Evolutionary conservation across 2,113 vertebrate genomes (phyloP).

Genomic region (Malaclemys terrapin): DNA sequence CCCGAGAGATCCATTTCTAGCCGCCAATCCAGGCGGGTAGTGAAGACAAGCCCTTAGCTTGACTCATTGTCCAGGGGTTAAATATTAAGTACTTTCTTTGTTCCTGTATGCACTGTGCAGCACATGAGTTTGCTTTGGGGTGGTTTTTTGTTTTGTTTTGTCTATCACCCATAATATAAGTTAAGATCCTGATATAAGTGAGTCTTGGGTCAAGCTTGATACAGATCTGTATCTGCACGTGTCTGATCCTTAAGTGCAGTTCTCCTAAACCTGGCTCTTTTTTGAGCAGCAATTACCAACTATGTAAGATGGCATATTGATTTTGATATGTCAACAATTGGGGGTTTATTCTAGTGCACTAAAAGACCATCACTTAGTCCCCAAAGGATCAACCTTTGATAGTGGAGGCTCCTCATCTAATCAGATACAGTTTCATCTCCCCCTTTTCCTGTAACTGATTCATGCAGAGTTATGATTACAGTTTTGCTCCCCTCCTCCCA

Average conservation of each 20-base stretch:
- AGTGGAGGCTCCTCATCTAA: neutral
- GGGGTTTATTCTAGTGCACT: neutral
- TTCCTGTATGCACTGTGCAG: neutral
- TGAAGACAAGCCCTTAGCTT: neutral
- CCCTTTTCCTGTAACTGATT: neutral
- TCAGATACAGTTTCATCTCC: neutral
- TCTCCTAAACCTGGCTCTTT: neutral
- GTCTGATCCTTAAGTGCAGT: neutral
- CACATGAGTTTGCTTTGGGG: neutral
- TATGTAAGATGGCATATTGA: neutral
- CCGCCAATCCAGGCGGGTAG: too few relatives aligned
- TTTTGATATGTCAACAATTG: neutral
- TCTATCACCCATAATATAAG: neutral
- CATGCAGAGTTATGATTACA: neutral
- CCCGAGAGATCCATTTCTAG: too few relatives aligned
- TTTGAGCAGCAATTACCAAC: neutral
- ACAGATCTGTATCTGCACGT: neutral
- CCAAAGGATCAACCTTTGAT: neutral
- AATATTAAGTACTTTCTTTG: neutral
- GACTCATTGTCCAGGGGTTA: neutral
- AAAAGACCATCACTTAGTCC: neutral
- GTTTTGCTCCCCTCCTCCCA: fast-evolving
- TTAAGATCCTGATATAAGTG: neutral
- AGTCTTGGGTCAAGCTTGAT: neutral
- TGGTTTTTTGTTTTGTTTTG: neutral